Conservation (phyloP, 2,888 invertebrate species). For the Caenorhabditis sp. region DNA sequence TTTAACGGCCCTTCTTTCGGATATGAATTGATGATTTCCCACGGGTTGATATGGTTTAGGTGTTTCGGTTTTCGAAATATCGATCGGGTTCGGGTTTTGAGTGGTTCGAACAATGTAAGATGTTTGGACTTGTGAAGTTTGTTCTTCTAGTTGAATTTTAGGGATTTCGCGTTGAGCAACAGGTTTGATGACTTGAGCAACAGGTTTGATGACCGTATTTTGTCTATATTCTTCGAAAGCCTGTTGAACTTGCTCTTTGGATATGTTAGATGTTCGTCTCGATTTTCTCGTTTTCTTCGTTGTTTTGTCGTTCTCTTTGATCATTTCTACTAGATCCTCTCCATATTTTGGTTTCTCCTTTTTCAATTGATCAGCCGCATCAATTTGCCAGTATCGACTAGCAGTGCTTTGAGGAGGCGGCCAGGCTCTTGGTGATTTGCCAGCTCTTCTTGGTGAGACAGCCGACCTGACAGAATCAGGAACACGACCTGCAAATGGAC, state of each 20-base stretch:
- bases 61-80: constrained; percentile 27
- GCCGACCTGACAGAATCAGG: constrained; percentile 49
- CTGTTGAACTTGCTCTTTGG: constrained; percentile 35
- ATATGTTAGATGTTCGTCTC: constrained; percentile 33
- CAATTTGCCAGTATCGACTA: constrained; percentile 53
- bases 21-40: background rate
- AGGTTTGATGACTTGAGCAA: constrained; percentile 38
- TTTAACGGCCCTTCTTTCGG: background rate
- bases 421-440: constrained; percentile 40
- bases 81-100: constrained; percentile 2
- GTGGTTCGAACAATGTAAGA: background rate
- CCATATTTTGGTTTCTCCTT: constrained; percentile 26
- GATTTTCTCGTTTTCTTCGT: constrained; percentile 11
- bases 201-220: constrained; percentile 37
- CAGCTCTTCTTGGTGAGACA: constrained; percentile 40
- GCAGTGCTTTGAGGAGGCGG: constrained; percentile 28
- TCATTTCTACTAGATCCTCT: constrained; percentile 30
- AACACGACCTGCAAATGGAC: constrained; percentile 35
- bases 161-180: constrained; percentile 15
- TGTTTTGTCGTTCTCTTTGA: constrained; percentile 15
- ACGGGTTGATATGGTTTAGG: constrained; percentile 26
- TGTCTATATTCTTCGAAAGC: constrained; percentile 31
- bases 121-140: background rate
- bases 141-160: background rate
- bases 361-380: constrained; percentile 40